Evolutionary conservation across 2,113 vertebrate genomes (phyloP), one percentile per base, ranked within the genome.

Genomic region (Egretta garzetta): DNA sequence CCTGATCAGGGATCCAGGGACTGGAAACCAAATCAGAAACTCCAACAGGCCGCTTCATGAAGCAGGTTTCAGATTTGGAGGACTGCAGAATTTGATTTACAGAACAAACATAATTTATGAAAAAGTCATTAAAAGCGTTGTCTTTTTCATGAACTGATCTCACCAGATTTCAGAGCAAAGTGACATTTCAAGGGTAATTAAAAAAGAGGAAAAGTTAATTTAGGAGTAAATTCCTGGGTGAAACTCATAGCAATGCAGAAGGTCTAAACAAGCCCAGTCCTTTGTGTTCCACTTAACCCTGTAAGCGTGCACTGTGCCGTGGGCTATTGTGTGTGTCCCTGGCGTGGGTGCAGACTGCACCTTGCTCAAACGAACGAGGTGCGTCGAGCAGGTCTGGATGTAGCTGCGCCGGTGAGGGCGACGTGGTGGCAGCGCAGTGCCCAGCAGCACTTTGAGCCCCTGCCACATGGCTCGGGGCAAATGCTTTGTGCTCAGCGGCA

Each of bases 21-120:
- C 62, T 77, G 88, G 28, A 93, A 94, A 83, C 16, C 59, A 93
- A 86, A 84, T 47, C 43, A 74, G 43, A 89, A 87, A 49, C 70
- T 81, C 56, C 50, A 72, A 64, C 27, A 79, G 59, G 30, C 56
- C 77, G 55, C 80, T 84, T 82, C 35, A 63, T 18, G 17, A 80
- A 71, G 43, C 17, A 68, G 30, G 49, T 56, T 85, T 94, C 73
- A 80, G 21, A 81, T 87, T 81, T 86, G 49, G 22, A 27, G 35
- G 45, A 86, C 4, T 62, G 58, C 17, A 70, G 52, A 68, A 89
- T 64, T 75, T 79, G 62, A 79, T 84, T 88, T 96, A 89, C n/a
- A 45, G 39, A 58, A 87, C 45, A 79, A 95, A 84, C 14, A 67
- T 9, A 32, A 60, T 76, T 90, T 39, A 55, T 41, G 53, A 59